A percentile compares a stretch with the other conserved stretches of the same genome.
Conservation (phyloP, 2,113 vertebrate genomes). For the Orientallactaga bullata region DNA sequence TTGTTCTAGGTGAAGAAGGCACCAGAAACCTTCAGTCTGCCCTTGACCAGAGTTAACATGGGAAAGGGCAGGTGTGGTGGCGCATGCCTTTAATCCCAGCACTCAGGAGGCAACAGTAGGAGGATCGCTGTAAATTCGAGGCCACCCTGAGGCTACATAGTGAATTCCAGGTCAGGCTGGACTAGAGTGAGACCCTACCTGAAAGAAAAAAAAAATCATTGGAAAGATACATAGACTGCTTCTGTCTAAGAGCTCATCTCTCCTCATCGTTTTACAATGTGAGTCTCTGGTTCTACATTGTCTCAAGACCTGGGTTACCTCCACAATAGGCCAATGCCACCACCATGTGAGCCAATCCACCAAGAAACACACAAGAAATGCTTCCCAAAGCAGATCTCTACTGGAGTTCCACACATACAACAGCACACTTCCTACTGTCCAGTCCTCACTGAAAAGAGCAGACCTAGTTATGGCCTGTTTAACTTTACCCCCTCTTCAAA, state of each 20-base stretch:
- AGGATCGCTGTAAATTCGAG: too few species aligned
- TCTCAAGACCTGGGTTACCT: conserved; percentile 2
- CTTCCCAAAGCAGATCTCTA: conserved; percentile 20
- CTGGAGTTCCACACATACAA: neutral
- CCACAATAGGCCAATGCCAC: neutral
- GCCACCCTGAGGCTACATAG: too few species aligned
- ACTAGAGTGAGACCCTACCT: too few species aligned
- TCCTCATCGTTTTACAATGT: conserved; percentile 45
- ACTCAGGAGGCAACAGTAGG: too few species aligned
- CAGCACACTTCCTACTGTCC: neutral
- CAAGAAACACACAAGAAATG: neutral
- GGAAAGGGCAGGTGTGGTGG: too few species aligned
- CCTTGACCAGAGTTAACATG: conserved; percentile 8
- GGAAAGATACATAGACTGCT: neutral
- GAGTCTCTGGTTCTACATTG: neutral
- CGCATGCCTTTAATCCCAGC: too few species aligned
- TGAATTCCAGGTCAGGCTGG: too few species aligned
- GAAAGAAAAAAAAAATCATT: conserved; percentile 7
- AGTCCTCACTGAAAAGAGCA: neutral
- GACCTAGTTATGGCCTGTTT: neutral
- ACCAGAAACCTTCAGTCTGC: conserved; percentile 20
- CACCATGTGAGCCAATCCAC: neutral
- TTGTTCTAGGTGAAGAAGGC: neutral
- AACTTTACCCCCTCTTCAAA: neutral
- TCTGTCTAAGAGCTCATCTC: conserved; percentile 34